Evolutionary conservation across 2,113 vertebrate genomes (phyloP).

Genomic region (Anolis sagrei): DNA sequence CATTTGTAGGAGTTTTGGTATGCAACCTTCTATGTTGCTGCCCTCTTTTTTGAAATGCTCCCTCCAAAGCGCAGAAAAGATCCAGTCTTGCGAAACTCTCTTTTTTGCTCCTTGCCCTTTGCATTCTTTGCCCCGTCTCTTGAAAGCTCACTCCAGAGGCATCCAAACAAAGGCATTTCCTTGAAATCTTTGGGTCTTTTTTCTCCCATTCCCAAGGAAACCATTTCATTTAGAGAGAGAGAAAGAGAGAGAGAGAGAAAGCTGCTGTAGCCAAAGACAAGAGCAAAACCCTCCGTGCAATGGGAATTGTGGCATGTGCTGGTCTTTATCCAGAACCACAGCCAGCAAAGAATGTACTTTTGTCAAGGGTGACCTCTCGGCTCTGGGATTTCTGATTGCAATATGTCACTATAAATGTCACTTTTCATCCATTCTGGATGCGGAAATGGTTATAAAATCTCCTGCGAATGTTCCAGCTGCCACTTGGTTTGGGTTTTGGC

Average conservation of each 20-base stretch:
- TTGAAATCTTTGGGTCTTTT: constrained; percentile 48
- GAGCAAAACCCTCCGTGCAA: neutral
- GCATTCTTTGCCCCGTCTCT: constrained; percentile 16
- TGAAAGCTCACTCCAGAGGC: neutral
- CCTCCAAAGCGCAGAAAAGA: neutral
- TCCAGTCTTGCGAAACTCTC: neutral
- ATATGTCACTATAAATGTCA: neutral
- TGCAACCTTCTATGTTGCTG: neutral
- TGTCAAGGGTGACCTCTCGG: neutral
- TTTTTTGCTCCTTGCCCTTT: neutral
- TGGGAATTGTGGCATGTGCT: constrained; percentile 42
- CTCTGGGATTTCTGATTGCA: neutral
- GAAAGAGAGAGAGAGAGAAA: too few species aligned
- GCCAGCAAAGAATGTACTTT: constrained; percentile 55
- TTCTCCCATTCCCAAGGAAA: neutral
- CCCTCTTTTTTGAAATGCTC: neutral
- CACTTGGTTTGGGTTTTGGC: too few species aligned
- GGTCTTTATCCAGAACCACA: constrained; percentile 35
- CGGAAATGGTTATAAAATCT: too few species aligned
- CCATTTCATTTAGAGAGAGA: constrained; percentile 10
- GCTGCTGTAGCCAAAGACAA: too few species aligned
- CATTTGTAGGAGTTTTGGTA: neutral
- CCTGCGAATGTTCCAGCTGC: too few species aligned
- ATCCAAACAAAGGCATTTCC: neutral
- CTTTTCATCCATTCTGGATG: neutral